Base-by-base conservation (phyloP, 1,140 invertebrate species). In the Streblospio benedicti region DNA sequence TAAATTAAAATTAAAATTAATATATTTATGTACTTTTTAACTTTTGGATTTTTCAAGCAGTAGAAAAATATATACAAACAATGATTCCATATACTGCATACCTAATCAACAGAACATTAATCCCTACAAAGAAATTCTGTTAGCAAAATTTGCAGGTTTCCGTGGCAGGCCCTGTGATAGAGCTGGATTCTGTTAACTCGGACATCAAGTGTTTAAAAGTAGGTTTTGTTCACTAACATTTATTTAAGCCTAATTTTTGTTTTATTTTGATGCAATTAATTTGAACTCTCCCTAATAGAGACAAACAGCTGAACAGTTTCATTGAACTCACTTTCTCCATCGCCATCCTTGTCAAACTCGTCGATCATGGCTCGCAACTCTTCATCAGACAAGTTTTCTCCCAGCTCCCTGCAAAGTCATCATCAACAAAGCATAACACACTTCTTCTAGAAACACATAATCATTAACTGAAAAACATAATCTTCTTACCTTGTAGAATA, bases 291-390 rank as follows among this genome's bases (percentile, higher is more conserved):
- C 30, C 20, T 51, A 28, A 18, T 25, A 20, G 28, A 51, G 35
- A 9, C 9, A 38, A 49, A 49, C 9, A 25, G 23, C 25, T 25
- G 45, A 12, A n/a, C 6, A 9, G 6, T 49, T 49, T 49, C 9
- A 18, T 45, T n/a, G 30, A 18, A 69, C 74, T 75, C 66, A 78
- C 76, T 79, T 67, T 77, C 75, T 44, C 77, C 77, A 70, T 79
- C 77, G 4, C 71, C 70, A 60, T 79, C 75, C 49, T 66, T 67
- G 60, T 79, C 77, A 72, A 79, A 79, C 60, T 79, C 77, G 62
- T 77, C 76, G 58, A 79, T 79, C 77, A 79, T 79, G 5, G 76
- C 74, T 60, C 72, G 60, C n/a, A 79, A 57, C 63, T 79, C 77
- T 32, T 77, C 74, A 65, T 79, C 77, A 23, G 73, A 73, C 70